Conservation (phyloP, 2,888 invertebrate genomes). For the Salpingus planirostris region DNA sequence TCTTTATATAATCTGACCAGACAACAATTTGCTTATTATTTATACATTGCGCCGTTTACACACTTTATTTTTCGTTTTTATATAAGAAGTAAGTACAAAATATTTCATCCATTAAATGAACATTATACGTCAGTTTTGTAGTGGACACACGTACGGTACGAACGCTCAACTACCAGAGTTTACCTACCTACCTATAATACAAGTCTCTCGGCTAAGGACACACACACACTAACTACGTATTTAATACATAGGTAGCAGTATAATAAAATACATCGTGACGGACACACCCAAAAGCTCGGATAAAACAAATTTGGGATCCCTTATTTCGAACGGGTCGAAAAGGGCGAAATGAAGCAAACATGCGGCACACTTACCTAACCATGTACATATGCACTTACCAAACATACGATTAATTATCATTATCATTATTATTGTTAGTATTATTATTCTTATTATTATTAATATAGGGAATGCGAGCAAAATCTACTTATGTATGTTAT, state of each 20-base stretch:
- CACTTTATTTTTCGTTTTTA: too few species aligned
- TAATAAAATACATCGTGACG: conserved; percentile 12
- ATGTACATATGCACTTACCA: too few species aligned
- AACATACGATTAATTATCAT: too few species aligned
- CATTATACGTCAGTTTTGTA: conserved; percentile 8
- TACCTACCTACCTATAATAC: conserved; percentile 13
- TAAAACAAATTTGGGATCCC: conserved; percentile 9
- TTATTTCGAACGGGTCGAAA: too few species aligned
- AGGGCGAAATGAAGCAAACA: too few species aligned
- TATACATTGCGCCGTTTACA: conserved; percentile 12
- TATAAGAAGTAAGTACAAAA: conserved; percentile 14
- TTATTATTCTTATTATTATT: too few species aligned
- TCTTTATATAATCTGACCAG: conserved; percentile 13
- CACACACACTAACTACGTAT: conserved; percentile 10
- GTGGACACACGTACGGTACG: conserved; percentile 13
- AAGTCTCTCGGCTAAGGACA: conserved; percentile 12
- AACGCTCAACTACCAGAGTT: too few species aligned
- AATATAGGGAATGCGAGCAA: too few species aligned
- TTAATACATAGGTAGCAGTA: conserved; percentile 2
- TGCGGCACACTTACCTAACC: too few species aligned
- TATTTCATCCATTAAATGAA: conserved; percentile 14
- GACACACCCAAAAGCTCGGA: conserved; percentile 14
- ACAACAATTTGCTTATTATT: too few species aligned
- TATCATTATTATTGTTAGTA: too few species aligned
- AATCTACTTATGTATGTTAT: too few species aligned